Evolutionary conservation across 2,113 vertebrate genomes (phyloP).

Genomic region (Gymnorhina tibicen): DNA sequence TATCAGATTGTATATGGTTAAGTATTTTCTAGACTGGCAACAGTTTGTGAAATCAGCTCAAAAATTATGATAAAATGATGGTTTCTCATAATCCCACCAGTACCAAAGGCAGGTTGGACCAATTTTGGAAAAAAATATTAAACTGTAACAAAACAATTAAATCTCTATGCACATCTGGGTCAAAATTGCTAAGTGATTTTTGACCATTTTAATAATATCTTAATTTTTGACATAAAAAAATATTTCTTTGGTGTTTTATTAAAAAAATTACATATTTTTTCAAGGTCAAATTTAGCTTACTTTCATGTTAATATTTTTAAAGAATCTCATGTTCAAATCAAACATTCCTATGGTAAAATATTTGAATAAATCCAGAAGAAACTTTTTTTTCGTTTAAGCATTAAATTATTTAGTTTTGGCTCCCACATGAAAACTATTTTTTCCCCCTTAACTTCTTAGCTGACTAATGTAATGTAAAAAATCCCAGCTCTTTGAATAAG

Average conservation of each 20-base stretch:
- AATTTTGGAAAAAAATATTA: background rate
- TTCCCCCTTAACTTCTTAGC: background rate
- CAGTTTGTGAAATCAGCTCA: background rate
- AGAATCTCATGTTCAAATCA: background rate
- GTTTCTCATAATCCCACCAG: background rate
- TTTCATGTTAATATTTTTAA: background rate
- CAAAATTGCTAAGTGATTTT: background rate
- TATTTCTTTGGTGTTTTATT: background rate
- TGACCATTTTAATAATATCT: background rate
- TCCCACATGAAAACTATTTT: background rate
- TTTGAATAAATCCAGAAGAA: background rate
- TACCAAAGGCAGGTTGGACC: background rate
- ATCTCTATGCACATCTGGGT: background rate
- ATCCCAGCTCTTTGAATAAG: background rate
- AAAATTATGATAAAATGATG: background rate
- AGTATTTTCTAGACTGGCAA: background rate
- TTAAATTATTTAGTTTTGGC: background rate
- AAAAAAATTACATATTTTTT: background rate
- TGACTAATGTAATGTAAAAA: conserved; percentile 30
- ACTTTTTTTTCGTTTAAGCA: background rate
- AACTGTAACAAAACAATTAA: background rate
- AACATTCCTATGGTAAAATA: background rate
- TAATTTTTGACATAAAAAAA: accelerated
- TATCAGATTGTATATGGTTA: background rate
- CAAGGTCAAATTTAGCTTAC: background rate